phyloP scores from a whole-genome alignment of 2,888 invertebrate species.

The Sialis fuliginosa region DNA sequence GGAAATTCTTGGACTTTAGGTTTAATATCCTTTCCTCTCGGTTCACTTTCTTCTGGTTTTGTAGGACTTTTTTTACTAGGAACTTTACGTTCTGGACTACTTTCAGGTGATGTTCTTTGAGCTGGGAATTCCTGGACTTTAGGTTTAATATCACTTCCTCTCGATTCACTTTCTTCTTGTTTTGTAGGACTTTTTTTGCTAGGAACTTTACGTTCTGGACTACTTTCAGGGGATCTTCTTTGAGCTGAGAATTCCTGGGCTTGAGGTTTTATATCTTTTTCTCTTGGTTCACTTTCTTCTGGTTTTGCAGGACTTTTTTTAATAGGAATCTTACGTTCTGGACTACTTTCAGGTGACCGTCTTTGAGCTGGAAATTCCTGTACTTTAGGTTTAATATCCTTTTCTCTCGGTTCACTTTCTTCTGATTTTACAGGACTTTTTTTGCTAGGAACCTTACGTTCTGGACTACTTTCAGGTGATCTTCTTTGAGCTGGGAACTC shows the following conservation, averaged over 20 bases:
- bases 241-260: conserved; percentile 8
- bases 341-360: conserved; percentile 7
- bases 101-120: conserved; percentile 9
- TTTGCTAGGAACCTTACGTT: conserved; percentile 3
- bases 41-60: background rate
- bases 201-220: conserved; percentile 6
- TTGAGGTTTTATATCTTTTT: background rate
- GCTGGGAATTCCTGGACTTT: conserved; percentile 9
- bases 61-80: conserved; percentile 9
- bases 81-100: conserved; percentile 9
- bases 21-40: conserved; percentile 6
- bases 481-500: conserved; percentile 7
- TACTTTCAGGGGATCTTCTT: conserved; percentile 8
- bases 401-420: background rate
- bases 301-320: conserved; percentile 2
- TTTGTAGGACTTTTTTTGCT: conserved; percentile 1
- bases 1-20: conserved; percentile 5
- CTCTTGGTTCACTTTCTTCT: background rate
- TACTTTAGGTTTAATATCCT: background rate
- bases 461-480: conserved; percentile 8
- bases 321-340: background rate
- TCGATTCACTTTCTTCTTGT: conserved; percentile 7
- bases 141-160: conserved; percentile 5
- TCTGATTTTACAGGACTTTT: background rate
- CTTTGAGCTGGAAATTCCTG: conserved; percentile 9